Evolutionary conservation across 2,888 invertebrate genomes (phyloP).

Genomic region (Hypselothyrea guttata): DNA sequence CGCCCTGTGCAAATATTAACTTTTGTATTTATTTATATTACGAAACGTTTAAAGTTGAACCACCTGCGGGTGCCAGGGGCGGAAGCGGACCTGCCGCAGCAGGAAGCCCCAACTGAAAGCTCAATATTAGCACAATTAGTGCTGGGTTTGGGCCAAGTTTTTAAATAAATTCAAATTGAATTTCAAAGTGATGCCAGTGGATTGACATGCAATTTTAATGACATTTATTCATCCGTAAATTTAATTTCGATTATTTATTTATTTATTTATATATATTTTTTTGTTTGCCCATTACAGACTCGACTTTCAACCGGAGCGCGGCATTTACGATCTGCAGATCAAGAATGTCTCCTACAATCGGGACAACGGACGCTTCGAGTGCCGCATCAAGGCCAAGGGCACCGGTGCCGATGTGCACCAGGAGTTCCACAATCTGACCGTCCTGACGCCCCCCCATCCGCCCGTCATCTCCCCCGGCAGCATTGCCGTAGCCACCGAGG

Average conservation of each 20-base stretch:
- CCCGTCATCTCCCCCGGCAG: constrained; percentile 90
- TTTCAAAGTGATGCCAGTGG: constrained; percentile 8
- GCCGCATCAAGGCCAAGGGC: constrained; percentile 91
- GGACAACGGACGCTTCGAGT: constrained; percentile 96
- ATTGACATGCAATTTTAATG: neutral
- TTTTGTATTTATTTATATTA: constrained; percentile 72
- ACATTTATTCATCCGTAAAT: neutral
- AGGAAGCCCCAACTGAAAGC: constrained; percentile 39
- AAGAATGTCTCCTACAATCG: constrained; percentile 94
- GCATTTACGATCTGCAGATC: constrained; percentile 94
- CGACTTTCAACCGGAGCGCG: constrained; percentile 90
- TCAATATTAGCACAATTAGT: constrained; percentile 76
- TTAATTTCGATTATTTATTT: neutral
- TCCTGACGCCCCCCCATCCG: constrained; percentile 91
- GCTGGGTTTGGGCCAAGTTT: constrained; percentile 34
- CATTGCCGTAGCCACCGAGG: constrained; percentile 91
- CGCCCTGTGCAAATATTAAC: constrained; percentile 59
- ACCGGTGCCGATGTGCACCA: constrained; percentile 92
- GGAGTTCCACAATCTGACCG: constrained; percentile 92
- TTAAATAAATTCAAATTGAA: constrained; percentile 60
- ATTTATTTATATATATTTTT: neutral
- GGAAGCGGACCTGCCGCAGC: constrained; percentile 27
- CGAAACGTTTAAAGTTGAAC: constrained; percentile 72
- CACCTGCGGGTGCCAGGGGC: constrained; percentile 56
- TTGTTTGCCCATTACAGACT: constrained; percentile 84